Evolutionary conservation across 2,113 vertebrate genomes (phyloP).

Genomic region (Madoqua kirkii): DNA sequence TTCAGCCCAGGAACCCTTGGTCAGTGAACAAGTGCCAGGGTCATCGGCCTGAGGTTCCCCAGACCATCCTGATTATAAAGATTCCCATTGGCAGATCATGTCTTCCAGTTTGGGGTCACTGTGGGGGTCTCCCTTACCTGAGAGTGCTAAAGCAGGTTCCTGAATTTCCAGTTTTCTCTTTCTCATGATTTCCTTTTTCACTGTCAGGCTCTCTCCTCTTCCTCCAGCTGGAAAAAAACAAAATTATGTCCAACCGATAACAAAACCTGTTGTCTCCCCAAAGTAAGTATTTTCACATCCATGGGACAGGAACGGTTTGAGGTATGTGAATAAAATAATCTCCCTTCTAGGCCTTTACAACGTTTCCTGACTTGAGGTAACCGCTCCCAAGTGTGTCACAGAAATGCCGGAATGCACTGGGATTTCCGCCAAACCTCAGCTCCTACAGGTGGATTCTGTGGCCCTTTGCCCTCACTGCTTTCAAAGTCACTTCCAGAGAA

Average conservation of each 20-base stretch:
- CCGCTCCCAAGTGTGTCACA: not conserved
- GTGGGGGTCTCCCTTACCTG: not conserved
- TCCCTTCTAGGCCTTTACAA: not conserved
- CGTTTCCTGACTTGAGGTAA: not conserved
- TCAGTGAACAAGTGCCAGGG: not conserved
- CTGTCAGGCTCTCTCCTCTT: conserved; percentile 38
- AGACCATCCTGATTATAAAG: not conserved
- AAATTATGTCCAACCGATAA: not conserved
- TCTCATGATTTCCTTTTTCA: not conserved
- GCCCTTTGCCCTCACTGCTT: not conserved
- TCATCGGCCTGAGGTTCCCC: not conserved
- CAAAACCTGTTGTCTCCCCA: not conserved
- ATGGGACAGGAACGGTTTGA: not conserved
- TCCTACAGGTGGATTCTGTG: not conserved
- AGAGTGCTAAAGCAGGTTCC: not conserved
- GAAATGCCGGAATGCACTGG: not conserved
- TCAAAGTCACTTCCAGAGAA: not conserved
- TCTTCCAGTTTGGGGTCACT: not conserved
- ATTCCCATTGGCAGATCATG: not conserved
- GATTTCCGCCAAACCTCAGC: not conserved
- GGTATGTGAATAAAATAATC: not conserved
- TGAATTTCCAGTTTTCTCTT: not conserved
- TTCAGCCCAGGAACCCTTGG: not conserved
- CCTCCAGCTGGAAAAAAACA: conserved; percentile 14
- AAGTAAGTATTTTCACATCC: conserved; percentile 54